Conservation (phyloP, 2,113 vertebrate species). For the Willisornis vidua region DNA sequence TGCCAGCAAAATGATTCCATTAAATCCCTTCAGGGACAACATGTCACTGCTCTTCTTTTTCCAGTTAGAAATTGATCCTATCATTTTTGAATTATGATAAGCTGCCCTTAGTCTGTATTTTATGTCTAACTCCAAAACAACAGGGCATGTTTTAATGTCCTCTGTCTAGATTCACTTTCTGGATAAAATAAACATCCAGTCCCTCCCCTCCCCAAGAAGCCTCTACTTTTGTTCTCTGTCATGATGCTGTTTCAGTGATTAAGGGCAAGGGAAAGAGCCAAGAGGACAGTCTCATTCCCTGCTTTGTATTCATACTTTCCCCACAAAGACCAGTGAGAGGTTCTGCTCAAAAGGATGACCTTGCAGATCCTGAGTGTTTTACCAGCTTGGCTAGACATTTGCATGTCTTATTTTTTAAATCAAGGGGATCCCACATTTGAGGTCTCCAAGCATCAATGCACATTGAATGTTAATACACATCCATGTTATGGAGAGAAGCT, state of each 20-base stretch:
- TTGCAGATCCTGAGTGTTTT: neutral
- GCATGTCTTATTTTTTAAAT: neutral
- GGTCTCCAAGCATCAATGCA: neutral
- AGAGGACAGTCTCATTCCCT: neutral
- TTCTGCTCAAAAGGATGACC: neutral
- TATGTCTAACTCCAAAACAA: neutral
- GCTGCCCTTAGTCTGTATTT: neutral
- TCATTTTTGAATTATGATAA: neutral
- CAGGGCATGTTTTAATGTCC: neutral
- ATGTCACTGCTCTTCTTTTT: neutral
- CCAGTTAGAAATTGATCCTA: neutral
- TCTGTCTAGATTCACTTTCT: neutral
- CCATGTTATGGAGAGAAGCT: neutral
- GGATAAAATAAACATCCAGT: neutral
- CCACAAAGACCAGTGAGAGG: neutral
- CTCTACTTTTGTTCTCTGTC: neutral
- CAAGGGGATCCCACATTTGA: neutral
- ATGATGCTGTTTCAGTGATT: neutral
- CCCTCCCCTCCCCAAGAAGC: neutral
- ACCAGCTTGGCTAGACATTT: neutral
- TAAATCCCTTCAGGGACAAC: neutral
- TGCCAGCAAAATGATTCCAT: neutral
- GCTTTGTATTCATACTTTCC: neutral
- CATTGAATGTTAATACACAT: neutral
- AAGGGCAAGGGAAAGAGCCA: neutral